phyloP scores from a whole-genome alignment of 2,113 vertebrate genomes.

The Butastur rufipennis region DNA sequence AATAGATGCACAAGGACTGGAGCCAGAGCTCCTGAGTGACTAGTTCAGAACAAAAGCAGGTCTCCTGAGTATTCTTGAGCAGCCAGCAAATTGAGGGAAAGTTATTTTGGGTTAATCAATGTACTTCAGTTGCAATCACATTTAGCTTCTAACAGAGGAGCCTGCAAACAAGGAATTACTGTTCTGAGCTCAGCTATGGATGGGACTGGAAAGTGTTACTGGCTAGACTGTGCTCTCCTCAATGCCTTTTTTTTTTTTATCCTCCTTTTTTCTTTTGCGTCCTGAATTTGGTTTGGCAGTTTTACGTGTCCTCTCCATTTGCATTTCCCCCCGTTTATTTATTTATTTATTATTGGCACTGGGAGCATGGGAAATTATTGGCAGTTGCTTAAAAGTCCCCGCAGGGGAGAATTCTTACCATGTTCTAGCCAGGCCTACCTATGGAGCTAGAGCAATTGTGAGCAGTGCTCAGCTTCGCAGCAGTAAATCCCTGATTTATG shows the following conservation, averaged over 20 bases:
- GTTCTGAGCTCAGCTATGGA: conserved; percentile 37
- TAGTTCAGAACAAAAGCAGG: conserved; percentile 73
- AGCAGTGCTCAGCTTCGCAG: conserved; percentile 8
- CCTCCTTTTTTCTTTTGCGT: background rate
- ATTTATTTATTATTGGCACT: conserved; percentile 38
- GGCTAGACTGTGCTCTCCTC: conserved; percentile 31
- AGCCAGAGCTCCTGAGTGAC: conserved; percentile 73
- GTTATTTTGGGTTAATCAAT: conserved; percentile 73
- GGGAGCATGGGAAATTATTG: conserved; percentile 46
- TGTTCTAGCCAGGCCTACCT: conserved; percentile 3
- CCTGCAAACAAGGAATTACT: conserved; percentile 61
- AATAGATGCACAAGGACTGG: conserved; percentile 64
- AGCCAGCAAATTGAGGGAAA: conserved; percentile 68
- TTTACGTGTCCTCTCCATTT: conserved; percentile 2
- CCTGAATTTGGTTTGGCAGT: conserved; percentile 32
- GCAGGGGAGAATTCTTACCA: conserved; percentile 38
- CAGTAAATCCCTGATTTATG: background rate
- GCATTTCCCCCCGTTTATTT: background rate
- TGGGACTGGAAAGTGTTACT: conserved; percentile 56
- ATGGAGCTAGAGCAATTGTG: conserved; percentile 39
- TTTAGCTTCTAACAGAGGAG: conserved; percentile 65
- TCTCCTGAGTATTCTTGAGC: conserved; percentile 69
- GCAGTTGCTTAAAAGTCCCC: conserved; percentile 34
- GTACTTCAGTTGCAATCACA: conserved; percentile 67
- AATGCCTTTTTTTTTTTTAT: background rate